These are phyloP conservation scores for Nansenia antarctica DNA, from an alignment of 2,113 vertebrate genomes.

Conservation along the genomic window DNA sequence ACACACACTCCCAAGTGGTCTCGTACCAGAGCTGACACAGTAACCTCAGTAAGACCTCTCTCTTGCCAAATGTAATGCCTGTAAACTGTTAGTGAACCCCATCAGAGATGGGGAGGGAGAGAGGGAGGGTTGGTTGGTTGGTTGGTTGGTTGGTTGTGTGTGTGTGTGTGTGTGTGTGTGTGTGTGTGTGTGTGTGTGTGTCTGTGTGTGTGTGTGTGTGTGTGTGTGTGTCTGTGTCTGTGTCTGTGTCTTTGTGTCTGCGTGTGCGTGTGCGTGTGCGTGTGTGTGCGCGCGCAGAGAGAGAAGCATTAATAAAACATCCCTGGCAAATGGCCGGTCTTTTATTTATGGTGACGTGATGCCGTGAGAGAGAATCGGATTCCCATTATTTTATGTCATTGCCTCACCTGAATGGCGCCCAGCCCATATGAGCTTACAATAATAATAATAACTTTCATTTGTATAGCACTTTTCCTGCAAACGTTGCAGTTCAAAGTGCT, in stretches of 20 bases:
- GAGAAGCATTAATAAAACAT: constrained; percentile 61
- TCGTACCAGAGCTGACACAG: constrained; percentile 66
- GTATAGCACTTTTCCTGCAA: too few species aligned
- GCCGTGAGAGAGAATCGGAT: background rate
- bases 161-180: constrained; percentile 49
- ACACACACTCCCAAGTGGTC: constrained; percentile 48
- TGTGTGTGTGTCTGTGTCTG: too few species aligned
- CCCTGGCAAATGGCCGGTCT: background rate
- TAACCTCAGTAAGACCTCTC: constrained; percentile 72
- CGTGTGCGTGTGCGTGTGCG: constrained; percentile 11
- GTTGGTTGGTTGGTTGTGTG: too few species aligned
- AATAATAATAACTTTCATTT: too few species aligned
- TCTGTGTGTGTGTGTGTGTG: constrained; percentile 8
- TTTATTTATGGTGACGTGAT: background rate
- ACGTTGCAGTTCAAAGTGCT: too few species aligned
- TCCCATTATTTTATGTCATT: too few species aligned
- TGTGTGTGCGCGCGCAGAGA: constrained; percentile 39
- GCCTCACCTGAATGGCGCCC: too few species aligned
- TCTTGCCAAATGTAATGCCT: constrained; percentile 58
- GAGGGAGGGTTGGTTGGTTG: too few species aligned
- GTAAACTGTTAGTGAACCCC: constrained; percentile 66
- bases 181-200: constrained; percentile 41
- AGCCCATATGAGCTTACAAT: too few species aligned
- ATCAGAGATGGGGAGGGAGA: constrained; percentile 26
- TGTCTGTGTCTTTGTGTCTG: too few species aligned